These are phyloP conservation scores for Microctenopoma lineatum DNA, from an alignment of 2,797 vertebrate species.

Conservation along the genomic window DNA sequence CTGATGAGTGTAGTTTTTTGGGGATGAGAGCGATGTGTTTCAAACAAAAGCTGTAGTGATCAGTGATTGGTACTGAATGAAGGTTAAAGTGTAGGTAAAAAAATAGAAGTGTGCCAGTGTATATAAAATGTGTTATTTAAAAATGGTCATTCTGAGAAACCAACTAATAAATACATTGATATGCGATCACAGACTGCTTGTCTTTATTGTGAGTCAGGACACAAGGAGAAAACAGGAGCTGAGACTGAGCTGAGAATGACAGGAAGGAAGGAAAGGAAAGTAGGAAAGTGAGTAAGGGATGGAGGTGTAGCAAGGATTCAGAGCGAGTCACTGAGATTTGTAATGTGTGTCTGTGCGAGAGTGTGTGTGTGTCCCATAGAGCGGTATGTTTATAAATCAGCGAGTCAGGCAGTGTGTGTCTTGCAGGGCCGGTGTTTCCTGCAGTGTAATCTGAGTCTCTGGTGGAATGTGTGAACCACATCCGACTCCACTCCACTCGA, in stretches of 20 bases:
- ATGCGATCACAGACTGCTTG: slow-evolving; percentile 19
- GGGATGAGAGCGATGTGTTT: no score
- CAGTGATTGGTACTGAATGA: not conserved
- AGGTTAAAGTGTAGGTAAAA: no score
- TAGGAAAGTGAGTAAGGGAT: slow-evolving; percentile 65
- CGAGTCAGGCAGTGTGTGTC: slow-evolving; percentile 70
- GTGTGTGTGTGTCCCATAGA: slow-evolving; percentile 54
- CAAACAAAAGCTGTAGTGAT: no score
- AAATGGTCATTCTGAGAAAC: not conserved
- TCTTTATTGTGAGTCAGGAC: slow-evolving; percentile 14
- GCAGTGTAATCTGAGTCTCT: slow-evolving; percentile 81
- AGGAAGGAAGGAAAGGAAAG: slow-evolving; percentile 71
- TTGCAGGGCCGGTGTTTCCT: slow-evolving; percentile 79
- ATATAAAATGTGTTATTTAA: not conserved
- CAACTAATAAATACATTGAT: not conserved
- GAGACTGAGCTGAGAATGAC: slow-evolving; percentile 55
- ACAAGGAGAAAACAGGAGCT: slow-evolving; percentile 37
- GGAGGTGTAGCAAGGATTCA: slow-evolving; percentile 49
- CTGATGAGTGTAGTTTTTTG: not conserved
- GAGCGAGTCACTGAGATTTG: slow-evolving; percentile 55
- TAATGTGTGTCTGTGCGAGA: slow-evolving; percentile 34
- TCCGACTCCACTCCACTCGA: slow-evolving; percentile 78
- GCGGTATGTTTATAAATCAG: slow-evolving; percentile 73
- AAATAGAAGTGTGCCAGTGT: not conserved
- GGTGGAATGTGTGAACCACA: slow-evolving; percentile 82